Base-by-base conservation (phyloP, 2,888 invertebrate genomes). In the Dysmachus trigonus region DNA sequence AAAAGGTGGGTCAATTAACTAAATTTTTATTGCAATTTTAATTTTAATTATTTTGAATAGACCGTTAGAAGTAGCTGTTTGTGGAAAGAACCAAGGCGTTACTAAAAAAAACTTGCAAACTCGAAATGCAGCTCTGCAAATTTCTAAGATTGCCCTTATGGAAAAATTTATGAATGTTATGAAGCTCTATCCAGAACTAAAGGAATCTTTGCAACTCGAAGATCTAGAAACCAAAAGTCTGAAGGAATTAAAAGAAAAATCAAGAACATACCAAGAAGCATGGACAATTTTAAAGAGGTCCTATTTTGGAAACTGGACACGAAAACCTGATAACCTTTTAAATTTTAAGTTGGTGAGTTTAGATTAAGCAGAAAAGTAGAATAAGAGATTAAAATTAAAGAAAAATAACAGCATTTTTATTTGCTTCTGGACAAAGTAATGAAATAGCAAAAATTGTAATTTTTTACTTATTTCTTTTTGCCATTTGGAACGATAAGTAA, bases 71-170 rank as follows among this genome's bases (percentile, higher is more conserved):
- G 94, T 97, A 35, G 94, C 95, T 27, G 95, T 97, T 0, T 94
- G 95, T 90, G 98, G 98, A 4, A 94, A 93, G 89, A 96, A 95
- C 88, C 95, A 96, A 90, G 98, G 98, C 4, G 93, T 95, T 1
- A 97, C 96, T 0, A 96, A 95, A 90, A 96, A 95, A 41, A 89
- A 89, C 0, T 41, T 91, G 33, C 90, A 91, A 81, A 90, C 89
- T 30, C 91, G 91, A 22, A 92, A 90, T 15, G 93, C 91, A 76
- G 92, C 93, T 51, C 90, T 95, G 86, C 90, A 92, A 82, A 92
- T 95, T 62, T 94, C 93, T 88, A 94, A 95, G 92, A 93, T 92
- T 88, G 92, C 92, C 88, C 88, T 95, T 3, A 93, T 94, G 79
- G 91, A 91, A 87, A 92, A 88, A 77, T 95, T 94, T 89, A 86